Evolutionary conservation across 2,888 invertebrate genomes (phyloP).

Genomic region (Apamea monoglypha): DNA sequence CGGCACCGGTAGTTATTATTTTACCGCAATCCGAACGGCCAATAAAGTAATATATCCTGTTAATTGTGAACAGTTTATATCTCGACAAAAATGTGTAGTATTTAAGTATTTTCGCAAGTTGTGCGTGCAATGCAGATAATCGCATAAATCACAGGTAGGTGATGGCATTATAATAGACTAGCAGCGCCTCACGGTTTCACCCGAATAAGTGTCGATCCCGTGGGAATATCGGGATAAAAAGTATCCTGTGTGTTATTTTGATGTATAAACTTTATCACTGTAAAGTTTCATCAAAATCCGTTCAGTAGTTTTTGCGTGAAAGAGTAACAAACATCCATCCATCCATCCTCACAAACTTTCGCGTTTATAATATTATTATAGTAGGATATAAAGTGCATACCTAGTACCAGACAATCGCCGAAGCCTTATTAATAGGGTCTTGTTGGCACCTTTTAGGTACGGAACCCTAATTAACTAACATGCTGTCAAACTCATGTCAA

Average conservation of each 20-base stretch:
- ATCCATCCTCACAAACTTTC: too few species aligned
- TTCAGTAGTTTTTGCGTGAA: too few species aligned
- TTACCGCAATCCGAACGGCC: conserved; percentile 76
- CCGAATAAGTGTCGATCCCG: too few species aligned
- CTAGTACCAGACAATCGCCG: neutral
- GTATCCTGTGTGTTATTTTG: too few species aligned
- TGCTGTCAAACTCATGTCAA: conserved; percentile 33
- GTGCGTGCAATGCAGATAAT: neutral
- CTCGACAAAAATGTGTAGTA: neutral
- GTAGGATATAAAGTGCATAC: neutral
- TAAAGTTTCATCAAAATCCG: too few species aligned
- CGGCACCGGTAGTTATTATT: conserved; percentile 78
- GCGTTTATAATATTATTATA: too few species aligned
- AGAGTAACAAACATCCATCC: too few species aligned
- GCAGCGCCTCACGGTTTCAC: too few species aligned
- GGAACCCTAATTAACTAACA: conserved; percentile 25
- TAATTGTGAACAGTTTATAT: conserved; percentile 34
- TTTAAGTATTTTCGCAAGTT: neutral
- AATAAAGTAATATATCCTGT: conserved; percentile 56
- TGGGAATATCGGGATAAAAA: too few species aligned
- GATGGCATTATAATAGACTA: neutral
- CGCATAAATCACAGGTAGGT: neutral
- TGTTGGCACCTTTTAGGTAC: conserved; percentile 10
- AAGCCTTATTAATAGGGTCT: conserved; percentile 1
- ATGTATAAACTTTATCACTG: too few species aligned